Percentiles rank a stretch among this genome's conserved stretches.
Evolutionary conservation across 2,797 vertebrate species (phyloP).

Genomic region (Philypnodon macrostomus): DNA sequence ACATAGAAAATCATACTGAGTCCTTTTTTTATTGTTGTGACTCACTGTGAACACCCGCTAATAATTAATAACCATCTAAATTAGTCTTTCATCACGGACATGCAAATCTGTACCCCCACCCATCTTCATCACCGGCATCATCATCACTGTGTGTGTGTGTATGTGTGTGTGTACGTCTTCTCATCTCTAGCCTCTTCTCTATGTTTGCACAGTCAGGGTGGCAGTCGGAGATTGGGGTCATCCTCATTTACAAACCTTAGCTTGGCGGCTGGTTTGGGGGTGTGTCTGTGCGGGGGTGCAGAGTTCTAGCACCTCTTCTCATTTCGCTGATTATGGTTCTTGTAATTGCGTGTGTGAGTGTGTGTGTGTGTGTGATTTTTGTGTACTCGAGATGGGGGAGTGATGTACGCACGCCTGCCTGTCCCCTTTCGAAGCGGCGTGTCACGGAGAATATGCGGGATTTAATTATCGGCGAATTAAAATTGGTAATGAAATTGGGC

Average conservation of each 20-base stretch:
- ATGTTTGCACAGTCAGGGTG: conserved; percentile 82
- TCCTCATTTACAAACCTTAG: conserved; percentile 99
- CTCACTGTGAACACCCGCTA: conserved; percentile 98
- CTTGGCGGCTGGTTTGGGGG: conserved; percentile 80
- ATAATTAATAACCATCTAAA: conserved; percentile 98
- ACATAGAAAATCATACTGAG: too few relatives aligned
- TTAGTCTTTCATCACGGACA: conserved; percentile 99
- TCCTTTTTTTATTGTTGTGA: too few relatives aligned
- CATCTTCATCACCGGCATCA: conserved; percentile 1
- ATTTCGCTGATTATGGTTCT: conserved; percentile 89
- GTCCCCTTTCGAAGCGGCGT: conserved; percentile 94
- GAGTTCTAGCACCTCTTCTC: conserved; percentile 85
- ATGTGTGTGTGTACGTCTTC: conserved; percentile 29
- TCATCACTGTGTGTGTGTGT: conserved; percentile 1
- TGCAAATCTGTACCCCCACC: conserved; percentile 85
- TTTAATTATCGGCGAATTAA: conserved; percentile 99
- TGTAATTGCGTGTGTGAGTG: conserved; percentile 69
- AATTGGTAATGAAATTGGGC: conserved; percentile 99
- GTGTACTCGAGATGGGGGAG: conserved; percentile 93
- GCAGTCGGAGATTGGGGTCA: conserved; percentile 99
- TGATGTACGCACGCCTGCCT: conserved; percentile 92
- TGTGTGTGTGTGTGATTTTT: conserved; percentile 39
- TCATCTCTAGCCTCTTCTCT: conserved; percentile 29
- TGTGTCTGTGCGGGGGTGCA: conserved; percentile 63
- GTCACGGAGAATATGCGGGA: conserved; percentile 98